A percentile compares a stretch with the other conserved stretches of the same genome.
These are phyloP conservation scores for Aphaenogaster ashmeadi DNA, from an alignment of 1,140 invertebrate species.

Conservation along the genomic window DNA sequence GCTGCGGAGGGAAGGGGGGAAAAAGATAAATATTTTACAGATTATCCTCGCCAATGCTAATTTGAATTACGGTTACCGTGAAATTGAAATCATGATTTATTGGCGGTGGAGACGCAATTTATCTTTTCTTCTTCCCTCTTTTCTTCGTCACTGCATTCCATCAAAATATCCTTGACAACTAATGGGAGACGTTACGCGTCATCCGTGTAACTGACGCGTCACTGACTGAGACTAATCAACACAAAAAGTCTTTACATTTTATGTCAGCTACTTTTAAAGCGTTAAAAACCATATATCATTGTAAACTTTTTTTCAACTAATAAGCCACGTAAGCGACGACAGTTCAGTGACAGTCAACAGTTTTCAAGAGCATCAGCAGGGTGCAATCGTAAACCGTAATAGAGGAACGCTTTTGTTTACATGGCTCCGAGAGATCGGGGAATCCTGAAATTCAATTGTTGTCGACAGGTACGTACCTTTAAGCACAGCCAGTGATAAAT, in stretches of 20 bases:
- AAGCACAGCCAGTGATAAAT: constrained; percentile 61
- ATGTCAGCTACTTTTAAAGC: background rate
- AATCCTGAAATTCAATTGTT: constrained; percentile 64
- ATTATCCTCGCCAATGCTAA: constrained; percentile 21
- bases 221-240: background rate
- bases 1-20: background rate
- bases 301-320: background rate
- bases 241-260: background rate
- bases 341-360: background rate
- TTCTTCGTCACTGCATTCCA: background rate
- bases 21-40: constrained; percentile 34
- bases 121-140: background rate
- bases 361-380: background rate
- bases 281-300: background rate
- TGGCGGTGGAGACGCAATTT: background rate
- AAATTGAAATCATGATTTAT: constrained; percentile 50
- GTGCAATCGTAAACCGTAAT: constrained; percentile 5
- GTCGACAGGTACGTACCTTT: constrained; percentile 52
- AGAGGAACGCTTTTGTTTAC: constrained; percentile 50
- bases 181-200: background rate
- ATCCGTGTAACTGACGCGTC: background rate
- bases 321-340: background rate
- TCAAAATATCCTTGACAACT: constrained; percentile 29
- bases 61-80: constrained; percentile 31
- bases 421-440: background rate